Conservation (phyloP, 2,888 invertebrate species). For the Minunthozetes semirufus region DNA sequence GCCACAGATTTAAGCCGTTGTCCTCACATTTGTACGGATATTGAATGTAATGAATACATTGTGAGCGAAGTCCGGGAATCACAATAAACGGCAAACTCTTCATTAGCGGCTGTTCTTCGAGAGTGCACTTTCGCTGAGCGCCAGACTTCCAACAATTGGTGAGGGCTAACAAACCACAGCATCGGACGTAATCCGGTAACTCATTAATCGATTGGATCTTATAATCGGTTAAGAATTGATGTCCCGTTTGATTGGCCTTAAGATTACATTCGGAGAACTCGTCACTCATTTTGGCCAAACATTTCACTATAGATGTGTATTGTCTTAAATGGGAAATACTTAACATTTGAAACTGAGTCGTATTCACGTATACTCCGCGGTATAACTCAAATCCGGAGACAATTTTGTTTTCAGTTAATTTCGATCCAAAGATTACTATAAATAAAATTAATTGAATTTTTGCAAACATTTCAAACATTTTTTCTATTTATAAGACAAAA, state of each 20-base stretch:
- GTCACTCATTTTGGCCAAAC: slow-evolving; percentile 11
- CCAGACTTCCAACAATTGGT: neutral
- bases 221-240: neutral
- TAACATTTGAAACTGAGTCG: no score
- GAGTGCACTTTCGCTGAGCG: neutral
- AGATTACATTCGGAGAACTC: neutral
- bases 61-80: neutral
- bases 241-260: neutral
- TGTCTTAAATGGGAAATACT: slow-evolving; percentile 6
- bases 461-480: no score
- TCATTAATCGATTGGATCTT: neutral
- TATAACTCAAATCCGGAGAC: no score
- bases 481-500: no score
- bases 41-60: slow-evolving; percentile 11
- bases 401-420: no score
- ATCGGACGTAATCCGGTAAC: neutral
- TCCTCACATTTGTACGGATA: slow-evolving; percentile 28
- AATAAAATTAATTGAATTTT: no score
- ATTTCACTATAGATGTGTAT: neutral
- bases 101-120: neutral
- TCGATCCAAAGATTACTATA: no score
- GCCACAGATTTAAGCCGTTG: slow-evolving; percentile 18
- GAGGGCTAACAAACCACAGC: neutral
- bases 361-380: no score
- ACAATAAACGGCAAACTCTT: neutral